Percentiles rank a stretch among this genome's conserved stretches.
These are phyloP conservation scores for Aspidoscelis tigris DNA, from an alignment of 2,113 vertebrate genomes.

Conservation along the genomic window DNA sequence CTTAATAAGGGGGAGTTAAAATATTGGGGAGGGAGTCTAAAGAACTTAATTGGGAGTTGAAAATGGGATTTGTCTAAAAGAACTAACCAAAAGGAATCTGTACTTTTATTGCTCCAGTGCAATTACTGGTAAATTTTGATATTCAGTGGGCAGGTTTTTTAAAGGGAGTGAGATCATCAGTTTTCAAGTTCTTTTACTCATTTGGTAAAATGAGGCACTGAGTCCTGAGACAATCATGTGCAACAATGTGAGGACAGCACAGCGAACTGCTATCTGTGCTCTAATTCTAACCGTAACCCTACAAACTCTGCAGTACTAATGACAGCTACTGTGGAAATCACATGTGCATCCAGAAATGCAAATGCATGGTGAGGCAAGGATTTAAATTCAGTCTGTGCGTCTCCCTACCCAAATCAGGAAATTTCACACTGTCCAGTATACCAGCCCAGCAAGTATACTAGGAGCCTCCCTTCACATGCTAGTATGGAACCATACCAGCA, in stretches of 20 bases:
- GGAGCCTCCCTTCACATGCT: no score
- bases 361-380: neutral
- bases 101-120: neutral
- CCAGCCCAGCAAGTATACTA: no score
- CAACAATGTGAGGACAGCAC: neutral
- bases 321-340: neutral
- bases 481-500: no score
- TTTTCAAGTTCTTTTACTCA: neutral
- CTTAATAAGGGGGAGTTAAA: neutral
- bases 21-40: neutral
- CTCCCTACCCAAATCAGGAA: neutral
- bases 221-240: neutral
- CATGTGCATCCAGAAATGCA: neutral
- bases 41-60: neutral
- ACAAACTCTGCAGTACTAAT: neutral
- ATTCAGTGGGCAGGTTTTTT: constrained; percentile 18
- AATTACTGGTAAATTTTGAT: constrained; percentile 34
- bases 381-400: neutral
- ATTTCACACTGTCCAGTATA: neutral
- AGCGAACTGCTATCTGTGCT: constrained; percentile 3
- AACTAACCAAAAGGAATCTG: no score
- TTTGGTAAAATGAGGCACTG: neutral
- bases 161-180: no score
- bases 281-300: no score
- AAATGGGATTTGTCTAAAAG: neutral